A percentile compares a stretch with the other conserved stretches of the same genome.
These are phyloP conservation scores for Uria lomvia DNA, from an alignment of 2,113 vertebrate species.

Conservation along the genomic window DNA sequence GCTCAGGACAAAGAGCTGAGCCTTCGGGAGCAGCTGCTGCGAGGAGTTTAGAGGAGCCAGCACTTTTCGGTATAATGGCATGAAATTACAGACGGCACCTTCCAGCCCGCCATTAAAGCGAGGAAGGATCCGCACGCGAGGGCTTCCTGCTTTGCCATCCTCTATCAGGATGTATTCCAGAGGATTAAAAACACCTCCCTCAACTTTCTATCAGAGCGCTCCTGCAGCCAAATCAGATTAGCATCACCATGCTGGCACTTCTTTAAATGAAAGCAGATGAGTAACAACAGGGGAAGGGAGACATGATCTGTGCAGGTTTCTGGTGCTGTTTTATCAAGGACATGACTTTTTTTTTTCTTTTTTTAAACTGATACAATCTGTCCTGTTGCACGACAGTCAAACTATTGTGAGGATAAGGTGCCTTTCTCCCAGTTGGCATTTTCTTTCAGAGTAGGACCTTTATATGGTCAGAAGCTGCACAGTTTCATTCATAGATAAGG, in stretches of 20 bases:
- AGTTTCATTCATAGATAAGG: neutral
- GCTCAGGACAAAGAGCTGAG: slow-evolving; percentile 18
- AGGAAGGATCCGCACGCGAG: neutral
- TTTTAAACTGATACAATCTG: neutral
- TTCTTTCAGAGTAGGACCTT: neutral
- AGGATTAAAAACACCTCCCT: neutral
- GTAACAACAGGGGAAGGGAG: neutral
- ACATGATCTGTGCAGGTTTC: neutral
- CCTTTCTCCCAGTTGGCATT: neutral
- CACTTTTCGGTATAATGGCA: neutral
- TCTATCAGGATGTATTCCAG: neutral
- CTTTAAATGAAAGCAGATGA: neutral
- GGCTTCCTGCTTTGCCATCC: neutral
- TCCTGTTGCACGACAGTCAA: neutral
- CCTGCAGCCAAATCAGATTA: slow-evolving; percentile 6
- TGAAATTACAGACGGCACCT: neutral
- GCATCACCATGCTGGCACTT: neutral
- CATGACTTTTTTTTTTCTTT: neutral
- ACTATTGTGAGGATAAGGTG: neutral
- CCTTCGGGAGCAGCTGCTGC: slow-evolving; percentile 5
- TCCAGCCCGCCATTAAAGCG: neutral
- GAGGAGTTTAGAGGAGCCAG: neutral
- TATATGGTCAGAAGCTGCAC: neutral
- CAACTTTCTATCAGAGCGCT: neutral
- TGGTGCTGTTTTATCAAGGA: neutral